phyloP scores from a whole-genome alignment of 1,140 invertebrate species.

The Nixonia krombeini region DNA sequence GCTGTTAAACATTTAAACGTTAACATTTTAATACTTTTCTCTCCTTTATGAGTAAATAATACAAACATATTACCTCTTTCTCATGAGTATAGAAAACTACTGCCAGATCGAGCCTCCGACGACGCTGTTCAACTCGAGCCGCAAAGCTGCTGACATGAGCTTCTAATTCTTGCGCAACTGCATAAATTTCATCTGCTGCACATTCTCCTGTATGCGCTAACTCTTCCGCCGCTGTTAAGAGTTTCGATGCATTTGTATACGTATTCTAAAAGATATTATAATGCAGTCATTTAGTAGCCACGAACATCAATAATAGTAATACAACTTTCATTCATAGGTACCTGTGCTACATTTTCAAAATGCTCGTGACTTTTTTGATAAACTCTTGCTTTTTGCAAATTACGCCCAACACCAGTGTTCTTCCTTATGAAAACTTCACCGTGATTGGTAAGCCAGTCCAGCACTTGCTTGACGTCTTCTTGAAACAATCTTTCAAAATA shows the following conservation, averaged over 20 bases:
- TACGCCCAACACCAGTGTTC: conserved; percentile 95
- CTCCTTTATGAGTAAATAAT: too few species aligned
- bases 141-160: conserved; percentile 94
- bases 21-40: too few species aligned
- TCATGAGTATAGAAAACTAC: conserved; percentile 97
- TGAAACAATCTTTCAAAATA: conserved; percentile 83
- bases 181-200: conserved; percentile 94
- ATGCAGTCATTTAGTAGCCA: not conserved
- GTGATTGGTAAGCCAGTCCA: conserved; percentile 98
- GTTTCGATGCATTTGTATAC: conserved; percentile 98
- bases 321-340: conserved; percentile 61
- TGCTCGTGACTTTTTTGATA: conserved; percentile 99
- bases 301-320: not conserved
- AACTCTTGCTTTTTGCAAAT: conserved; percentile 92
- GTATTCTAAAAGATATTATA: conserved; percentile 85
- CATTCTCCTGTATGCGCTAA: conserved; percentile 96
- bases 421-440: conserved; percentile 98
- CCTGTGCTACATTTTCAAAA: conserved; percentile 97
- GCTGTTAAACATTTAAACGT: too few species aligned
- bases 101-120: conserved; percentile 90
- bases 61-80: conserved; percentile 80
- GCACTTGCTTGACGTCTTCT: conserved; percentile 95
- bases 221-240: conserved; percentile 95
- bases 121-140: conserved; percentile 92
- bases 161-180: conserved; percentile 93